Evolutionary conservation across 2,113 vertebrate genomes (phyloP).

Genomic region (Pagrus major): DNA sequence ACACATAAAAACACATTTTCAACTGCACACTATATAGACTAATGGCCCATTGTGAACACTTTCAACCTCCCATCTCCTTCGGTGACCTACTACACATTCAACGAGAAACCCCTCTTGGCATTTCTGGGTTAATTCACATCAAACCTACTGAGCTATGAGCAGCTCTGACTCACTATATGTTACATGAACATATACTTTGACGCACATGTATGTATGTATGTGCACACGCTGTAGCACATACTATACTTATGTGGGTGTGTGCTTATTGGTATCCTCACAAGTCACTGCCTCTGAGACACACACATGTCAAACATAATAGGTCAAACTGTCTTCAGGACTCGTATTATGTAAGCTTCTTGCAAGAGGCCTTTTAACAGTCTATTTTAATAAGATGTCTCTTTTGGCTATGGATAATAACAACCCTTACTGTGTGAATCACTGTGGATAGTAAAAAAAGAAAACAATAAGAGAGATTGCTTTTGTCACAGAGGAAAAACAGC

Average conservation of each 20-base stretch:
- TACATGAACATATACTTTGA: slow-evolving; percentile 25
- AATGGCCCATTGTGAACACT: background rate
- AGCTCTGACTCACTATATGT: slow-evolving; percentile 40
- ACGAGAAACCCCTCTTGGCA: slow-evolving; percentile 56
- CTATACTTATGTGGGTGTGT: background rate
- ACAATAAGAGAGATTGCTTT: slow-evolving; percentile 5
- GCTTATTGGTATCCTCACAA: slow-evolving; percentile 3
- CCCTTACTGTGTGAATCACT: background rate
- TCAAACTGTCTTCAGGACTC: slow-evolving; percentile 42
- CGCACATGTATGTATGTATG: slow-evolving; percentile 2
- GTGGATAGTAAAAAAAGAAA: background rate
- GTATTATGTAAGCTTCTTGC: slow-evolving; percentile 25
- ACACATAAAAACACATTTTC: slow-evolving; percentile 21
- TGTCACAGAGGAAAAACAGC: background rate
- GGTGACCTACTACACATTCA: slow-evolving; percentile 23
- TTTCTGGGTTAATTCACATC: slow-evolving; percentile 76
- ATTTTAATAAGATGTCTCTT: background rate
- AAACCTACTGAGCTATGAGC: slow-evolving; percentile 19
- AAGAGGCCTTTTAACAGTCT: slow-evolving; percentile 14
- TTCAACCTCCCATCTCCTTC: slow-evolving; percentile 14
- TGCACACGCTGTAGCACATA: background rate
- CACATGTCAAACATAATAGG: slow-evolving; percentile 47
- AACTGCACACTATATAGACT: background rate
- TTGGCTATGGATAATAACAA: background rate
- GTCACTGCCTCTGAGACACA: slow-evolving; percentile 23